Conservation (phyloP, 2,888 invertebrate genomes). For the Leucoma salicis region DNA sequence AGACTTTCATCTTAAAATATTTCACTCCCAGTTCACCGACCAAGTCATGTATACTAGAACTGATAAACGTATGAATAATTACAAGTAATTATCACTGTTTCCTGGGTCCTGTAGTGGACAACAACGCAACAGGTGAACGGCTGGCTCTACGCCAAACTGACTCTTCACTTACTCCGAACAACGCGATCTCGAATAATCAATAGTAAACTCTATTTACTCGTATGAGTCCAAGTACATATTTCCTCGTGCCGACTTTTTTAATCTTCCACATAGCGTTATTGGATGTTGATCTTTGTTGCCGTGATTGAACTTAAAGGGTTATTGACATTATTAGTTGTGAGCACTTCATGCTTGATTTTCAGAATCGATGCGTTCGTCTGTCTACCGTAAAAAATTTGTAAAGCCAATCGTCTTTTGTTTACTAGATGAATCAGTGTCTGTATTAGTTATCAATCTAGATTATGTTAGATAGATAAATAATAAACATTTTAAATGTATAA, state of each 20-base stretch:
- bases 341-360: constrained; percentile 8
- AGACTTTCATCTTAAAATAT: constrained; percentile 8
- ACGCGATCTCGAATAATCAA: constrained; percentile 7
- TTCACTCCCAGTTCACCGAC: constrained; percentile 1
- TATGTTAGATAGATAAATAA: too few species aligned
- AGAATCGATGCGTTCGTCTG: constrained; percentile 11
- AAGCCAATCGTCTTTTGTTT: background rate
- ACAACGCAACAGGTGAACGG: constrained; percentile 47
- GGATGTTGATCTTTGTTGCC: background rate
- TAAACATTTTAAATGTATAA: too few species aligned
- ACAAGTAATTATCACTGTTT: constrained; percentile 35
- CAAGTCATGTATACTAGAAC: constrained; percentile 9
- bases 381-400: constrained; percentile 1
- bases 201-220: constrained; percentile 9
- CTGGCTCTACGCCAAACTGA: constrained; percentile 43
- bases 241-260: background rate
- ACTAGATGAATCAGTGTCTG: background rate
- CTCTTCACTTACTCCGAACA: constrained; percentile 18
- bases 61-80: constrained; percentile 31
- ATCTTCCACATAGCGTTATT: background rate
- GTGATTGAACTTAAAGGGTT: constrained; percentile 12
- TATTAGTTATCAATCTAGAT: background rate
- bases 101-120: constrained; percentile 31
- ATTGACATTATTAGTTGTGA: constrained; percentile 25
- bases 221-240: background rate